Conservation (phyloP, 2,888 invertebrate species). For the Barypeithes pellucidus region DNA sequence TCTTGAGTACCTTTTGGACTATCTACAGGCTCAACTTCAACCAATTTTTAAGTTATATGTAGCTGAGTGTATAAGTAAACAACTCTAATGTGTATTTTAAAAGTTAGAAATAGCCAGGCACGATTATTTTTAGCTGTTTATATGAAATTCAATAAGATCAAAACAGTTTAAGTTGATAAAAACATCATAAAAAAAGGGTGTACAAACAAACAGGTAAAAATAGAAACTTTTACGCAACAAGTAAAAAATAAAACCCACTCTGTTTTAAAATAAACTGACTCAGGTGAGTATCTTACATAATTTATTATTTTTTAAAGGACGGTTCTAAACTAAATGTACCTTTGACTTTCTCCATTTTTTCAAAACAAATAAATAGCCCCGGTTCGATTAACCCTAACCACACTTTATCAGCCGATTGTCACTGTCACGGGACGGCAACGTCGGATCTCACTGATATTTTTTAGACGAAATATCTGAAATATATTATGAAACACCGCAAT, state of each 20-base stretch:
- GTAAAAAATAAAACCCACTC: not conserved
- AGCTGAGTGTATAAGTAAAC: not conserved
- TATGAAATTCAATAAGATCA: not conserved
- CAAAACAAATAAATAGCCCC: not conserved
- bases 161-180: not conserved
- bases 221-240: slow-evolving; percentile 2
- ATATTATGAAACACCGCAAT: too few relatives aligned
- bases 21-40: too few relatives aligned
- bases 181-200: not conserved
- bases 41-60: not conserved
- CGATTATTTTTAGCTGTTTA: slow-evolving; percentile 7
- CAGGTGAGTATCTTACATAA: not conserved
- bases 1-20: not conserved
- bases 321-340: not conserved
- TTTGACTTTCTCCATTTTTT: not conserved
- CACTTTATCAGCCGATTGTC: not conserved
- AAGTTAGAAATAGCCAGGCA: slow-evolving; percentile 7
- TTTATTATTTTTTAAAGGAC: not conserved
- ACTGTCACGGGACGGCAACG: not conserved
- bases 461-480: too few relatives aligned
- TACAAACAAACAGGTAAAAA: slow-evolving; percentile 9
- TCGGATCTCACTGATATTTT: not conserved
- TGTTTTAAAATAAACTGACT: slow-evolving; percentile 2
- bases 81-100: slow-evolving; percentile 5
- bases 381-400: not conserved